These are phyloP conservation scores for Sipha maydis DNA, from an alignment of 2,888 invertebrate species.

Conservation along the genomic window DNA sequence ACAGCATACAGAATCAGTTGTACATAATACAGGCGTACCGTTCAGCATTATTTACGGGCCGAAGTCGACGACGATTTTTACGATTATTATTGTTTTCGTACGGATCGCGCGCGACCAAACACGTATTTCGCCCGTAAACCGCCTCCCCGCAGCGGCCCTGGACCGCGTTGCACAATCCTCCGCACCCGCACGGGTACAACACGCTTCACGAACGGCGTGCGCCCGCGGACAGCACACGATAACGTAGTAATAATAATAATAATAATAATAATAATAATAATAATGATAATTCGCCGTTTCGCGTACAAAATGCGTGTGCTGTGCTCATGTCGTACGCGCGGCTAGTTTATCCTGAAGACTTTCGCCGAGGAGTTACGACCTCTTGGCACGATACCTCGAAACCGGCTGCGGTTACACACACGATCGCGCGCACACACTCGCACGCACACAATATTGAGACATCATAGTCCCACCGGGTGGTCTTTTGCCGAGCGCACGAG, in stretches of 20 bases:
- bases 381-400: conserved; percentile 39
- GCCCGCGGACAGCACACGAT: too few species aligned
- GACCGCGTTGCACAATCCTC: not conserved
- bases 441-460: conserved; percentile 35
- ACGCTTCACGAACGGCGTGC: too few species aligned
- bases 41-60: not conserved
- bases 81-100: not conserved
- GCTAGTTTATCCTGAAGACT: conserved; percentile 10
- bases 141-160: not conserved
- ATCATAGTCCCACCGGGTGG: conserved; percentile 50
- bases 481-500: not conserved
- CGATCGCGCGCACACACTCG: not conserved
- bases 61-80: not conserved
- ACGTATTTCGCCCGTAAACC: not conserved
- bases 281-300: not conserved
- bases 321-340: not conserved
- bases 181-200: not conserved
- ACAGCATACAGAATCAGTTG: too few species aligned
- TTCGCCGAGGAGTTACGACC: conserved; percentile 49
- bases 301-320: not conserved
- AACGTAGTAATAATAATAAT: too few species aligned
- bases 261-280: too few species aligned
- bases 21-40: too few species aligned
- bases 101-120: too few species aligned
- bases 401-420: conserved; percentile 3